Conservation (phyloP, 2,888 invertebrate genomes). For the Acanthococcus lagerstroemiae region DNA sequence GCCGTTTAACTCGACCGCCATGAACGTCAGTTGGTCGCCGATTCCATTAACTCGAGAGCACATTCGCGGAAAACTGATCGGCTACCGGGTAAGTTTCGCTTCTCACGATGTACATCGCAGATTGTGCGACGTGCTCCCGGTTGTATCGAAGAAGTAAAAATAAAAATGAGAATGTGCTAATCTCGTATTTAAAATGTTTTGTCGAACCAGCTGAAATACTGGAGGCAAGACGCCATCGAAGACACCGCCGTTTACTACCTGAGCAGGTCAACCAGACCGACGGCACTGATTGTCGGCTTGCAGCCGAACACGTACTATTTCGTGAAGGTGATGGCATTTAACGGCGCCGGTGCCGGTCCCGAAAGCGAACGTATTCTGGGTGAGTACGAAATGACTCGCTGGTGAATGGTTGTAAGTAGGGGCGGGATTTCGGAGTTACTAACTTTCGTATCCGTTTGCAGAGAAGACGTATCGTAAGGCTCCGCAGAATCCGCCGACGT, state of each 20-base stretch:
- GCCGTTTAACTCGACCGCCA: slow-evolving; percentile 81
- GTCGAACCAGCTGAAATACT: slow-evolving; percentile 65
- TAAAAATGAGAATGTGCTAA: background rate
- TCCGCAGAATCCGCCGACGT: slow-evolving; percentile 88
- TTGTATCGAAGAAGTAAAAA: too few species aligned
- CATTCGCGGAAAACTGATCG: slow-evolving; percentile 79
- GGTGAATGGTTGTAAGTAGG: background rate
- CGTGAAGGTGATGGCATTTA: slow-evolving; percentile 92
- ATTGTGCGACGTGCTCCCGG: too few species aligned
- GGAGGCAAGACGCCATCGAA: slow-evolving; percentile 61
- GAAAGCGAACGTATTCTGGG: slow-evolving; percentile 80
- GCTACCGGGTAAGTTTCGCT: slow-evolving; percentile 61
- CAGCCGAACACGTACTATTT: slow-evolving; percentile 86
- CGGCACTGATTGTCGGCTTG: slow-evolving; percentile 86
- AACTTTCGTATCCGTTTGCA: slow-evolving; percentile 38
- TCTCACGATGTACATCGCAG: background rate
- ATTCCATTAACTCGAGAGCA: slow-evolving; percentile 73
- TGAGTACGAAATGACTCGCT: slow-evolving; percentile 38
- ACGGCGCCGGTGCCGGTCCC: slow-evolving; percentile 90
- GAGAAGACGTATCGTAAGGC: slow-evolving; percentile 84
- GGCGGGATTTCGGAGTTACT: background rate
- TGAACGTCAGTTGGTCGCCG: slow-evolving; percentile 84
- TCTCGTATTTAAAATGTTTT: background rate
- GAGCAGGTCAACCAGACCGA: slow-evolving; percentile 69
- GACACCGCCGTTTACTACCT: slow-evolving; percentile 68